Percentiles rank a stretch among this genome's conserved stretches.
These are phyloP conservation scores for Mesitornis unicolor DNA, from an alignment of 2,113 vertebrate species.

Conservation along the genomic window DNA sequence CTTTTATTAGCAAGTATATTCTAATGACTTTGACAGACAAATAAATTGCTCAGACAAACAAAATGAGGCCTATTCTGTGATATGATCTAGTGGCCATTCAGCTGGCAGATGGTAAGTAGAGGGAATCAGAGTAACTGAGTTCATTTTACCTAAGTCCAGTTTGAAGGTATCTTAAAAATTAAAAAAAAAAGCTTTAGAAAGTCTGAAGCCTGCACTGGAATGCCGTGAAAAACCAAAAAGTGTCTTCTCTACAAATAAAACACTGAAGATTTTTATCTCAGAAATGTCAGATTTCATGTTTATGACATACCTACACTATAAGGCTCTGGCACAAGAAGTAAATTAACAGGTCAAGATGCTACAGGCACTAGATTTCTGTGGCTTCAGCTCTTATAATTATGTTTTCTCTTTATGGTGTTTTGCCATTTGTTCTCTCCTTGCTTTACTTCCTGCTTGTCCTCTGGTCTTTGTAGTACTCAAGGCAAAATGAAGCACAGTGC, in stretches of 20 bases:
- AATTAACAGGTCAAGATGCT: neutral
- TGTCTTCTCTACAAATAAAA: neutral
- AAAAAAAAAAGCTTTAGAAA: neutral
- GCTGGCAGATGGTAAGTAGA: neutral
- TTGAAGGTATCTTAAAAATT: neutral
- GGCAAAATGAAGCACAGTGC: neutral
- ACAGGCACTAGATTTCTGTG: neutral
- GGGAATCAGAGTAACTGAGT: neutral
- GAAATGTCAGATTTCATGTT: neutral
- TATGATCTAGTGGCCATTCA: neutral
- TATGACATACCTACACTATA: neutral
- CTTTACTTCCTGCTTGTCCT: neutral
- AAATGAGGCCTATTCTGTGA: neutral
- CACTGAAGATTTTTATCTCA: neutral
- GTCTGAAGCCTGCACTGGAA: neutral
- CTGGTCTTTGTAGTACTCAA: neutral
- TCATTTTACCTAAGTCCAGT: neutral
- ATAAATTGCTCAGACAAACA: slow-evolving; percentile 17
- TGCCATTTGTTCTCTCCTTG: neutral
- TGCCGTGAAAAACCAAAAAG: neutral
- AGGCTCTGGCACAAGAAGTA: neutral
- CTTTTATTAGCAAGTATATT: slow-evolving; percentile 47
- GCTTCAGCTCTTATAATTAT: neutral
- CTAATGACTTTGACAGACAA: slow-evolving; percentile 57
- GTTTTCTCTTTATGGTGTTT: slow-evolving; percentile 2